Evolutionary conservation across 1,140 invertebrate species (phyloP).

Genomic region (Sminthurides bifidus): DNA sequence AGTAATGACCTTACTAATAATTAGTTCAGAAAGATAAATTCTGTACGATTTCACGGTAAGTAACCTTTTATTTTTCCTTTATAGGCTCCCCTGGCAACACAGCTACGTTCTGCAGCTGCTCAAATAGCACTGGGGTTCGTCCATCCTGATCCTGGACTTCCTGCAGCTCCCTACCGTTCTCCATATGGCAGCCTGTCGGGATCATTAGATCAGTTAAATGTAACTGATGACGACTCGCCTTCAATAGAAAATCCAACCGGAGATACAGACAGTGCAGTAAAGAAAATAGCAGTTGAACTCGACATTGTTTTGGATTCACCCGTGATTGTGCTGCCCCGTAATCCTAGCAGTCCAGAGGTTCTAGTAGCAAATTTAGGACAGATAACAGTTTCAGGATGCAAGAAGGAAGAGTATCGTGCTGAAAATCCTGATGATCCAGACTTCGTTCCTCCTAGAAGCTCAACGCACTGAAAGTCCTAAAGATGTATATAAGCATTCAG

Average conservation of each 20-base stretch:
- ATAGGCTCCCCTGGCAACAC: slow-evolving; percentile 23
- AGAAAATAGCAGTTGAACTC: slow-evolving; percentile 31
- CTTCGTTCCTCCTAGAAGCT: too few relatives aligned
- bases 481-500: too few relatives aligned
- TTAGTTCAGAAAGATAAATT: too few relatives aligned
- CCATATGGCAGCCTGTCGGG: slow-evolving; percentile 29
- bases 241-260: not conserved
- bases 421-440: not conserved
- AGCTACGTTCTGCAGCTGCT: slow-evolving; percentile 63
- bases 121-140: slow-evolving; percentile 88
- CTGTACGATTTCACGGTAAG: too few relatives aligned
- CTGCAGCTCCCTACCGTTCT: slow-evolving; percentile 4
- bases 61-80: too few relatives aligned
- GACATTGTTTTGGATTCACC: slow-evolving; percentile 75
- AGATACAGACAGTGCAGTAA: not conserved
- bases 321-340: slow-evolving; percentile 71
- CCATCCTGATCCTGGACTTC: slow-evolving; percentile 33
- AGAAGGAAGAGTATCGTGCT: not conserved
- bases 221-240: slow-evolving; percentile 2
- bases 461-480: too few relatives aligned
- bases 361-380: slow-evolving; percentile 86
- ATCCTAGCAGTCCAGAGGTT: slow-evolving; percentile 63
- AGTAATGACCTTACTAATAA: too few relatives aligned
- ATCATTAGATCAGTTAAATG: slow-evolving; percentile 20
- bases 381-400: slow-evolving; percentile 51